phyloP scores from a whole-genome alignment of 1,140 invertebrate genomes.

The Leptoteleia sp. region DNA sequence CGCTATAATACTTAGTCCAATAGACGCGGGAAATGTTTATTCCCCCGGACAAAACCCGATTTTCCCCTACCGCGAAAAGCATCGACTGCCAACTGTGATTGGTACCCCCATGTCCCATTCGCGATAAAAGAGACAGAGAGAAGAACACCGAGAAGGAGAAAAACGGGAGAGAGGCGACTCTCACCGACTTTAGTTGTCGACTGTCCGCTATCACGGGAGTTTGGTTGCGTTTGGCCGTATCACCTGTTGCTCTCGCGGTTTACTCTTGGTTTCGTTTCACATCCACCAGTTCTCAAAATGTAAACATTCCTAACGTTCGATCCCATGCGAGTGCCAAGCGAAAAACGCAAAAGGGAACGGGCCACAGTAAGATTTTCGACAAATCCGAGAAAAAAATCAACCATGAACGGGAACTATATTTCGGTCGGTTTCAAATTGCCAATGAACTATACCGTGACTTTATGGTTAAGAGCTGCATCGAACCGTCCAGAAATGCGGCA shows the following conservation, averaged over 20 bases:
- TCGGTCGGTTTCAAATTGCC: too few relatives aligned
- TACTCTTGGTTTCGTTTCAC: constrained; percentile 41
- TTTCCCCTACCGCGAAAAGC: constrained; percentile 64
- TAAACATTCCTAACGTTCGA: too few relatives aligned
- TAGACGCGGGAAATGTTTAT: too few relatives aligned
- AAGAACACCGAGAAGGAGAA: constrained; percentile 65
- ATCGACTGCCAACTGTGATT: constrained; percentile 47
- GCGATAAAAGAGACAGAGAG: constrained; percentile 65
- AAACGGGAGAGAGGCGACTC: constrained; percentile 74
- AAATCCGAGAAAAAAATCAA: too few relatives aligned
- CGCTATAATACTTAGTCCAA: not conserved
- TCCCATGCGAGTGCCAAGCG: too few relatives aligned
- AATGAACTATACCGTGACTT: too few relatives aligned
- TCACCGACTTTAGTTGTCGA: constrained; percentile 74
- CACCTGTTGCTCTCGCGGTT: constrained; percentile 65
- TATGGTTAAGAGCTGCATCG: not conserved
- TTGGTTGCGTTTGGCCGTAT: constrained; percentile 58
- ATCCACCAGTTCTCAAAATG: not conserved
- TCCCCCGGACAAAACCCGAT: constrained; percentile 13
- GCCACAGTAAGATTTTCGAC: too few relatives aligned
- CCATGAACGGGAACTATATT: too few relatives aligned
- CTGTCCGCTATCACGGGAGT: constrained; percentile 74
- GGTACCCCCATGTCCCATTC: constrained; percentile 49
- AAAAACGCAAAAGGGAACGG: too few relatives aligned
- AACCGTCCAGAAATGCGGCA: constrained; percentile 7